phyloP scores from a whole-genome alignment of 2,888 invertebrate species.

The Sphaerophoria taeniata region DNA sequence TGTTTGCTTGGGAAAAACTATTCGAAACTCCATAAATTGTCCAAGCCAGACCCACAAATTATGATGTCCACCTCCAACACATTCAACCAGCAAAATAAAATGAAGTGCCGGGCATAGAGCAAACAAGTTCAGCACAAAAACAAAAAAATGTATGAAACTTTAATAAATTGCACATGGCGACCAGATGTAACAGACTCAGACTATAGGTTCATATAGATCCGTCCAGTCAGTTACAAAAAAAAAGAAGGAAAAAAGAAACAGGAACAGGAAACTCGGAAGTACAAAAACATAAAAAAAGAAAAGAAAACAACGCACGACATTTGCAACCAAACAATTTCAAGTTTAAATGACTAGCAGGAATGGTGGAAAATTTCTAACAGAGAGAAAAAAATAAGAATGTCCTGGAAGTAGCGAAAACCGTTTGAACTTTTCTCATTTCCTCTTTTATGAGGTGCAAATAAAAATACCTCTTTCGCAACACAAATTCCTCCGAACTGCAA shows the following conservation, averaged over 20 bases:
- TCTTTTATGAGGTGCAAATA: conserved; percentile 82
- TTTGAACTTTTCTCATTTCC: conserved; percentile 78
- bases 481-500: conserved; percentile 40
- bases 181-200: conserved; percentile 58
- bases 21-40: conserved; percentile 74
- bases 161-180: conserved; percentile 61
- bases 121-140: conserved; percentile 40
- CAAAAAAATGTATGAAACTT: conserved; percentile 35
- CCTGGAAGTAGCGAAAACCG: conserved; percentile 39
- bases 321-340: conserved; percentile 56
- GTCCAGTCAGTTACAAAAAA: conserved; percentile 29
- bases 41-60: conserved; percentile 76
- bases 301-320: conserved; percentile 17
- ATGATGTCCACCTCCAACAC: conserved; percentile 70
- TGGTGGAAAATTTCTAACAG: background rate
- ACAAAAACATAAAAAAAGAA: background rate
- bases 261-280: conserved; percentile 52
- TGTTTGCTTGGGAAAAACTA: conserved; percentile 12
- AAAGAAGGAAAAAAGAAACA: conserved; percentile 17
- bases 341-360: conserved; percentile 35
- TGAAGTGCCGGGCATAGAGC: conserved; percentile 45
- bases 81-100: conserved; percentile 40
- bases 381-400: conserved; percentile 9
- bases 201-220: conserved; percentile 10
- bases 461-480: conserved; percentile 76